Conservation (phyloP, 1,140 invertebrate species). For the Fopius arisanus region DNA sequence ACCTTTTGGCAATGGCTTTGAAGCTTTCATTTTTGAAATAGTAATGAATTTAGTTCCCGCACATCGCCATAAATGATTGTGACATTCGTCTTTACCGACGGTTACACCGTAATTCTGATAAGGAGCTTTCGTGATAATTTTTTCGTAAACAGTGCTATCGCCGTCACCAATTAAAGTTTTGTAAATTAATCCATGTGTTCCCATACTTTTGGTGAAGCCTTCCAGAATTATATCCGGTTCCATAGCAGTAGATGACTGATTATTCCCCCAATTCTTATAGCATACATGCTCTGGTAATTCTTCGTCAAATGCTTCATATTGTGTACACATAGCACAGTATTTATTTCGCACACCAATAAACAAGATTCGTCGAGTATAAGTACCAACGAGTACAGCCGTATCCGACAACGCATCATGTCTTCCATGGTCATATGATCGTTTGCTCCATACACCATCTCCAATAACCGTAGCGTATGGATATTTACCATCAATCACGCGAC, state of each 20-base stretch:
- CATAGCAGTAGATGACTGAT: too few species aligned
- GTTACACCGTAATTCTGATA: too few species aligned
- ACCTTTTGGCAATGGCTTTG: neutral
- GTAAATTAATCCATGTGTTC: too few species aligned
- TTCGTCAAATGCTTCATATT: too few species aligned
- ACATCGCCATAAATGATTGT: neutral
- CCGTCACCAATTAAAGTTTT: too few species aligned
- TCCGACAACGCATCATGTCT: conserved; percentile 30
- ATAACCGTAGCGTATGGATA: conserved; percentile 37
- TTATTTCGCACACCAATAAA: conserved; percentile 18
- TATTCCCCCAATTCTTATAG: too few species aligned
- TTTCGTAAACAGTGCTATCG: too few species aligned
- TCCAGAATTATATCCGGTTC: too few species aligned
- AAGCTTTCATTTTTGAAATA: neutral
- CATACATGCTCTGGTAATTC: too few species aligned
- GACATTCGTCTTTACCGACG: neutral
- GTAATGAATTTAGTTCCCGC: neutral
- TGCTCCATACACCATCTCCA: conserved; percentile 36
- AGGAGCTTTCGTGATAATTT: too few species aligned
- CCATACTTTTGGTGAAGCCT: too few species aligned
- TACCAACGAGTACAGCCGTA: neutral
- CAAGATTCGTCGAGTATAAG: neutral
- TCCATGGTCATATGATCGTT: conserved; percentile 26
- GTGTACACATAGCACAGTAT: too few species aligned
- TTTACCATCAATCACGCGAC: conserved; percentile 27